Evolutionary conservation across 2,113 vertebrate genomes (phyloP).

Genomic region (Opisthocomus hoazin): DNA sequence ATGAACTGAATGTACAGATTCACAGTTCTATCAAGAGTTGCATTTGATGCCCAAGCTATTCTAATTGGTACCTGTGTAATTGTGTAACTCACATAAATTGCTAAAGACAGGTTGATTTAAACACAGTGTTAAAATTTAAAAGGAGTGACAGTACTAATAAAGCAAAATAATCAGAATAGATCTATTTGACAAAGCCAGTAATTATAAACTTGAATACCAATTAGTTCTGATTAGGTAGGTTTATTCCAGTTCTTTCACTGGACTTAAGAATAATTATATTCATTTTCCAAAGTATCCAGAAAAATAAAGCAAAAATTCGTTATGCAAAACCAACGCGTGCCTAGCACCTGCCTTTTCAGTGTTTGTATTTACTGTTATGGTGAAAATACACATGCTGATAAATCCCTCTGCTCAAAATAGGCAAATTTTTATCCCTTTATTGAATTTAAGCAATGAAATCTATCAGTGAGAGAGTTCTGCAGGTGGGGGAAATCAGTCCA

Average conservation of each 20-base stretch:
- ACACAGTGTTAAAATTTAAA: constrained; percentile 54
- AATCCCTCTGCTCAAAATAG: not conserved
- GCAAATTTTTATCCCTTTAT: not conserved
- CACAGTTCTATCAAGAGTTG: not conserved
- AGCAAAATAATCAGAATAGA: constrained; percentile 66
- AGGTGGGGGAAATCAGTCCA: not conserved
- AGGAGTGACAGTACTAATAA: constrained; percentile 61
- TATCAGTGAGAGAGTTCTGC: not conserved
- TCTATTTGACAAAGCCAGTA: constrained; percentile 62
- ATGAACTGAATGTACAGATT: not conserved
- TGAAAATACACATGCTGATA: not conserved
- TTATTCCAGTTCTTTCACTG: not conserved
- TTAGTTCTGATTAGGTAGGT: constrained; percentile 38
- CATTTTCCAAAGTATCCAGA: not conserved
- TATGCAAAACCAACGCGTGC: not conserved
- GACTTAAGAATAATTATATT: not conserved
- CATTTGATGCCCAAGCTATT: not conserved
- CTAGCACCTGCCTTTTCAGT: not conserved
- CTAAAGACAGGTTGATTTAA: constrained; percentile 64
- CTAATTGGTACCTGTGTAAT: constrained; percentile 57
- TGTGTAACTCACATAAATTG: constrained; percentile 58
- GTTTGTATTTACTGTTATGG: not conserved
- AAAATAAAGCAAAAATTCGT: not conserved
- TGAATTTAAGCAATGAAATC: not conserved
- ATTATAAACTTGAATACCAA: constrained; percentile 61